Percentiles rank a stretch among this genome's conserved stretches.
Evolutionary conservation across 1,140 invertebrate genomes (phyloP).

Genomic region (Carcinoscorpius rotundicauda): DNA sequence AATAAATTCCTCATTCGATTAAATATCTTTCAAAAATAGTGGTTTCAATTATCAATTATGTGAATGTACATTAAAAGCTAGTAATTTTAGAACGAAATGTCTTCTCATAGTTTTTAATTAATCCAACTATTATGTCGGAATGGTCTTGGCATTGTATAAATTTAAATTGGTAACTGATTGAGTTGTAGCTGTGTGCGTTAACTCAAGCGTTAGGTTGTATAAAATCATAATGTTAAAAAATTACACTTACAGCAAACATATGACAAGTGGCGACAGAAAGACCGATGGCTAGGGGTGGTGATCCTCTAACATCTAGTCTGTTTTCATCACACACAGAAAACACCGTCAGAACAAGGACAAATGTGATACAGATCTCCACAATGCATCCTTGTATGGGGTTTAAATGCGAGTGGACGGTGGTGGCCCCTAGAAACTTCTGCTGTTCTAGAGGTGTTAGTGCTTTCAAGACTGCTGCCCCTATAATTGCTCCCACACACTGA

Average conservation of each 20-base stretch:
- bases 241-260: conserved; percentile 57
- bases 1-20: too few relatives aligned
- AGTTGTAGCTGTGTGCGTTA: too few relatives aligned
- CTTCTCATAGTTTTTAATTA: too few relatives aligned
- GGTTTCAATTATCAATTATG: too few relatives aligned
- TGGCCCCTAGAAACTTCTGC: conserved; percentile 42
- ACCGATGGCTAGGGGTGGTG: conserved; percentile 76
- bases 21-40: too few relatives aligned
- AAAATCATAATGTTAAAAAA: conserved; percentile 24
- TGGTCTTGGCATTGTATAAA: too few relatives aligned
- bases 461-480: conserved; percentile 29
- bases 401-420: conserved; percentile 37
- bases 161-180: too few relatives aligned
- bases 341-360: conserved; percentile 72
- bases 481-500: conserved; percentile 63
- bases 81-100: too few relatives aligned
- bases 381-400: conserved; percentile 54
- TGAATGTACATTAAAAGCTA: too few relatives aligned
- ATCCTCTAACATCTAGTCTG: conserved; percentile 57
- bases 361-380: conserved; percentile 74
- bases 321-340: conserved; percentile 70
- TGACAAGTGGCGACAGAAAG: conserved; percentile 72
- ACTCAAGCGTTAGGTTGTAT: too few relatives aligned
- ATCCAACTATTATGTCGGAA: too few relatives aligned
- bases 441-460: conserved; percentile 36